These are phyloP conservation scores for Melipona quadrifasciata DNA, from an alignment of 1,140 invertebrate genomes.

Conservation along the genomic window DNA sequence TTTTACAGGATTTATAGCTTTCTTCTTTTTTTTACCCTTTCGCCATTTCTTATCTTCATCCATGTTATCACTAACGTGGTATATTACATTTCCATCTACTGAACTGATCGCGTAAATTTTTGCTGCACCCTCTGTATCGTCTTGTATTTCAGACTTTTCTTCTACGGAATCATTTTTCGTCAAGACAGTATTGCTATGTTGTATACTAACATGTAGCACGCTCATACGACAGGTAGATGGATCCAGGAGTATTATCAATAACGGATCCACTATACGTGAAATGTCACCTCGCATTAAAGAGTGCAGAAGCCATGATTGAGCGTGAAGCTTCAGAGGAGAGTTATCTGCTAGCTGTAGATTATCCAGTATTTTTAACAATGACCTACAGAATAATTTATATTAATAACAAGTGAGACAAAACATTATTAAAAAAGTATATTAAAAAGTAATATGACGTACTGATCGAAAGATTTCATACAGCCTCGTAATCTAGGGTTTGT, in stretches of 20 bases:
- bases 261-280: conserved; percentile 89
- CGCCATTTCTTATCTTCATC: conserved; percentile 73
- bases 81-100: conserved; percentile 92
- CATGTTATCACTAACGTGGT: conserved; percentile 86
- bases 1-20: conserved; percentile 78
- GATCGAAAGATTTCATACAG: conserved; percentile 81
- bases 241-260: conserved; percentile 90
- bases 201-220: conserved; percentile 91
- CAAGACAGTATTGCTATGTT: conserved; percentile 84
- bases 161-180: conserved; percentile 75
- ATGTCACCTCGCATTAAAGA: conserved; percentile 90
- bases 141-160: conserved; percentile 74
- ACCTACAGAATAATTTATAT: conserved; percentile 78
- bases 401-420: not conserved
- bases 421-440: not conserved
- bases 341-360: conserved; percentile 87
- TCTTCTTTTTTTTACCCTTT: conserved; percentile 71
- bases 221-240: conserved; percentile 92
- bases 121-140: conserved; percentile 82
- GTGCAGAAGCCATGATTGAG: conserved; percentile 89
- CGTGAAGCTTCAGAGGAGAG: conserved; percentile 86
- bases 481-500: conserved; percentile 78
- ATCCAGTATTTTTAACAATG: conserved; percentile 89
- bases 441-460: conserved; percentile 68
- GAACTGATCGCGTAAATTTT: conserved; percentile 94